Base-by-base conservation (phyloP, 2,888 invertebrate genomes). In the Allygus modestus region DNA sequence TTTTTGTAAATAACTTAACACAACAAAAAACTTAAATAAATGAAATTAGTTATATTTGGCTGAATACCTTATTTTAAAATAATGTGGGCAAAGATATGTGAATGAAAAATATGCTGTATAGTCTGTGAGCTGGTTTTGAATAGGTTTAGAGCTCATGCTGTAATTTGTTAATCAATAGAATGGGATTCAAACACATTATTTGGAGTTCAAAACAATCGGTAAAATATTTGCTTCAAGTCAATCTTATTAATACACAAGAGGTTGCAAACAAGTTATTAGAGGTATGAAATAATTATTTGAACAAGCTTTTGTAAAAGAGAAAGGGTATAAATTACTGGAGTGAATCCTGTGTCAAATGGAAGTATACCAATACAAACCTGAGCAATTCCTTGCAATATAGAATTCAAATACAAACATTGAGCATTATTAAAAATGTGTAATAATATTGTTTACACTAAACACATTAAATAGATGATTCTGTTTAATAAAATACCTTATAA, bases 311-410 rank as follows among this genome's bases (percentile, higher is more conserved):
- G 9, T 17, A 46, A 15, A 1, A 37, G 37, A 17, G 51, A 51
- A 37, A 23, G 23, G 46, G 54, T 23, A n/a, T 20, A 23, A 23
- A 54, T 9, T 54, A 23, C 20, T 23, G 20, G 5, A 23, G 4
- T 46, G 54, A 23, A 54, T 20, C 54, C 46, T 46, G 46, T 12
- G 2, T 54, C 54, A 54, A 54, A 23, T 1, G 54, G 20, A 46
- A 46, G 4, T 46, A 54, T 20, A 28, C 65, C 26, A 28, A 65
- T 65, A 65, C 65, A 65, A 65, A 65, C 65, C 65, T 65, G 65
- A 31, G 12, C 0, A 23, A 46, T 46, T 15, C 46, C 46, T 46
- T 15, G 17, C 46, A 46, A 46, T 23, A 54, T 23, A 20, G 2
- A 23, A 54, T 20, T 23, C 11, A 54, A 54, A 54, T 23, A 23